Evolutionary conservation across 2,888 invertebrate species (phyloP).

Genomic region (Lochmaea capreae): DNA sequence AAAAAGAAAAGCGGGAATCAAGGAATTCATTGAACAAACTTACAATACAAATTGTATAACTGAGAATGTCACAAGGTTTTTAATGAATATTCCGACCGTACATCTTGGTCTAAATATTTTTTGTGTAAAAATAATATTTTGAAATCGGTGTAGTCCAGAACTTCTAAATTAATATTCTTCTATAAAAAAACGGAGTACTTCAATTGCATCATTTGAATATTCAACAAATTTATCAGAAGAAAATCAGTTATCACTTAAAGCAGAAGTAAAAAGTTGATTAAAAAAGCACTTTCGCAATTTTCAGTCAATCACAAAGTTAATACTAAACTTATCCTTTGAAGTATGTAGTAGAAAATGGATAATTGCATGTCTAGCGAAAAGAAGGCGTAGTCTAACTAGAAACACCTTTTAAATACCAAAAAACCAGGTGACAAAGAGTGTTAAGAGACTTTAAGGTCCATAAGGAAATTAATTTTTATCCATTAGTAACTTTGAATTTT

Average conservation of each 20-base stretch:
- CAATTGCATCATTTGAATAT: no score
- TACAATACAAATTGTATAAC: no score
- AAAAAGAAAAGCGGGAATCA: no score
- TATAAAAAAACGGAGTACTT: no score
- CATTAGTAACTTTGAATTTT: neutral
- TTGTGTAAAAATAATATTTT: no score
- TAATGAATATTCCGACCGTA: no score
- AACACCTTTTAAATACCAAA: conserved; percentile 13
- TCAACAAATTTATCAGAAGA: neutral
- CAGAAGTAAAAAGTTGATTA: no score
- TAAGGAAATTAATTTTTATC: conserved; percentile 23
- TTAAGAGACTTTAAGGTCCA: neutral
- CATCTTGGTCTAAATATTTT: no score
- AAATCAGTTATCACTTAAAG: neutral
- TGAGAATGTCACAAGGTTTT: no score
- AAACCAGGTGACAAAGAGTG: conserved; percentile 8
- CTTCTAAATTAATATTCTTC: no score
- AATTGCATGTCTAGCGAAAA: conserved; percentile 1
- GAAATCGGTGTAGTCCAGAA: no score
- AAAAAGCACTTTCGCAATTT: neutral
- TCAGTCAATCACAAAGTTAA: neutral
- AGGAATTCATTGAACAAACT: no score
- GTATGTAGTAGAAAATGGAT: conserved; percentile 5
- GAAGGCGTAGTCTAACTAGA: conserved; percentile 9
- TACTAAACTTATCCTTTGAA: conserved; percentile 6